Conservation (phyloP, 30 jellyfish, hydroid and myxozoan genomes). For the Aurelia aurita region DNA sequence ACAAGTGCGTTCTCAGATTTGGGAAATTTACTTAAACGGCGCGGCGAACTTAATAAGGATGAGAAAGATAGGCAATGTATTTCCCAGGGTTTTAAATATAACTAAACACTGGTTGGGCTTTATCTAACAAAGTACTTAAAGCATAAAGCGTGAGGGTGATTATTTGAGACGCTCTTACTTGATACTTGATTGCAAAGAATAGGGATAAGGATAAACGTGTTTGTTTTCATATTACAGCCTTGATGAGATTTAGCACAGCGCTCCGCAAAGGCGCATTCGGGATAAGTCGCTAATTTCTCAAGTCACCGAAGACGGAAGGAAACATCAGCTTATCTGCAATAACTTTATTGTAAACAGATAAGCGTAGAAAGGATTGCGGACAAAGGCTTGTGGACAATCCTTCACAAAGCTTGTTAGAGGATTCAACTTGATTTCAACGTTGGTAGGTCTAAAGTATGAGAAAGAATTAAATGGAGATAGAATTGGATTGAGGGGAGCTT, state of each 20-base stretch:
- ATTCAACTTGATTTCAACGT: slow-evolving; percentile 7
- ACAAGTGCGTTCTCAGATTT: slow-evolving; percentile 19
- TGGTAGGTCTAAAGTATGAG: too few species aligned
- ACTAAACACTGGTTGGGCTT: slow-evolving; percentile 50
- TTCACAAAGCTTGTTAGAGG: slow-evolving; percentile 38
- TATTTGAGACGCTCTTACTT: slow-evolving; percentile 3
- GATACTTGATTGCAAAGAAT: slow-evolving; percentile 13
- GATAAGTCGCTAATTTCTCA: slow-evolving; percentile 68
- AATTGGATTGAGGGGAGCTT: too few species aligned
- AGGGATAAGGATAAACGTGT: slow-evolving; percentile 36
- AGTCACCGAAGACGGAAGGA: slow-evolving; percentile 78
- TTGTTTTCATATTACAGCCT: slow-evolving; percentile 41
- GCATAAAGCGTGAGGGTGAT: slow-evolving; percentile 18
- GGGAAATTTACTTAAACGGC: slow-evolving; percentile 37
- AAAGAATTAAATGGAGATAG: too few species aligned
- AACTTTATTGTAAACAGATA: slow-evolving; percentile 61
- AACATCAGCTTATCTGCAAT: slow-evolving; percentile 57
- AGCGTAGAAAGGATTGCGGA: slow-evolving; percentile 36
- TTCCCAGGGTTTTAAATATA: slow-evolving; percentile 53
- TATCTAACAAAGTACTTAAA: slow-evolving; percentile 45
- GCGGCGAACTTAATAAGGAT: slow-evolving; percentile 75
- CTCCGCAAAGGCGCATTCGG: slow-evolving; percentile 42
- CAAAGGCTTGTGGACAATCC: slow-evolving; percentile 9
- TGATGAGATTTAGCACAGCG: slow-evolving; percentile 38
- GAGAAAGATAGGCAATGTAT: slow-evolving; percentile 60